Evolutionary conservation across 2,888 invertebrate genomes (phyloP), one percentile per base, ranked within the genome.

Genomic region (Epinotia nisella): DNA sequence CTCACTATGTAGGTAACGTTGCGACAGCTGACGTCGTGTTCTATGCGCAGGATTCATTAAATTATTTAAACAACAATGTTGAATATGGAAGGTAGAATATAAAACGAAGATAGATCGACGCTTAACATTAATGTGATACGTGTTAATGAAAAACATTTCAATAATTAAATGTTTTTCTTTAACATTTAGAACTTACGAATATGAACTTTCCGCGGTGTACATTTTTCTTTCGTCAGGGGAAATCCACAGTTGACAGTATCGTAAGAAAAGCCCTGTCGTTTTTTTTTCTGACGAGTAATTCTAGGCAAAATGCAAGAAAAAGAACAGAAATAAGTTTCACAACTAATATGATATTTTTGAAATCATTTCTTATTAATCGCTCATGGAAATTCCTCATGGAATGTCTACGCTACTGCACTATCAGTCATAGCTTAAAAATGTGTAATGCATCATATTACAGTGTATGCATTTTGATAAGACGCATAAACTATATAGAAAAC

Each of bases 401-500:
- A 62, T 62, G 19, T 49, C 45, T 24, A 62, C 15, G 5, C n/a
- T n/a, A 62, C 49, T 29, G 3, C 35, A 35, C 41, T 24, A 62
- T 49, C 62, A 21, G 49, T 62, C 62, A 62, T 24, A 24, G 45
- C 61, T 61, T 49, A 49, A 39, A 49, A 71, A 71, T 60, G 35
- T 55, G 10, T 62, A 45, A 70, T 62, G 70, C 62, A 70, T 70
- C 61, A 68, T 29, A 45, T 55, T 61, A 61, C 17, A 49, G 59
- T 75, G 68, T 76, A 68, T 74, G 66, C 49, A 10, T 68, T 56
- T 9, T 62, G 65, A 74, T 75, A 69, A 51, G 51, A 53, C 39
- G 60, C 35, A 51, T 45, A 59, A 58, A 72, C 74, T 71, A 51
- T 69, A 73, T 61, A 66, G 58, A 70, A 73, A 66, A 75, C 71